These are phyloP conservation scores for Zapus hudsonius DNA, from an alignment of 2,113 vertebrate species.

Conservation along the genomic window DNA sequence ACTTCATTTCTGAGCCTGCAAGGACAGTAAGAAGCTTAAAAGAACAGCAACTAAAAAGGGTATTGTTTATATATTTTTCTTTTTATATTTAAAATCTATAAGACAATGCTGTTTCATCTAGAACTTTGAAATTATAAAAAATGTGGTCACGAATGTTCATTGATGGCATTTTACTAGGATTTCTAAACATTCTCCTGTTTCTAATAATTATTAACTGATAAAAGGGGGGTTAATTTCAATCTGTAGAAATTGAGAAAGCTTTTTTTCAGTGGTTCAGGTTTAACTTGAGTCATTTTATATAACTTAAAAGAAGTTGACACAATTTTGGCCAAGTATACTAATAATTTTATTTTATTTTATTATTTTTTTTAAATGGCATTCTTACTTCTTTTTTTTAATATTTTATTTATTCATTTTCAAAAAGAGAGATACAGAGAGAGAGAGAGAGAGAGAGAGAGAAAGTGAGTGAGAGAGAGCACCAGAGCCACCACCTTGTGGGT, in stretches of 20 bases:
- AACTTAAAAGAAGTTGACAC: conserved; percentile 33
- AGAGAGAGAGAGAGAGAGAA: no score
- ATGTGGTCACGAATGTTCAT: background rate
- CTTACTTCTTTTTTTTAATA: no score
- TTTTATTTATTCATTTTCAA: no score
- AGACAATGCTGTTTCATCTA: conserved; percentile 35
- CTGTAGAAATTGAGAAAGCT: conserved; percentile 2
- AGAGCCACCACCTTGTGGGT: no score
- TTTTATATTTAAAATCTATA: conserved; percentile 61
- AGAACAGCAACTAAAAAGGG: conserved; percentile 98
- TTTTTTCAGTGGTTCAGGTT: background rate
- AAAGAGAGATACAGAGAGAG: no score
- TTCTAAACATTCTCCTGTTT: conserved; percentile 17
- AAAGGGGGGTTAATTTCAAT: conserved; percentile 35
- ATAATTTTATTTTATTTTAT: background rate
- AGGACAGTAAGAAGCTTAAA: conserved; percentile 96
- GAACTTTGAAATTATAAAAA: conserved; percentile 21
- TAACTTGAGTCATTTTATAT: conserved; percentile 4
- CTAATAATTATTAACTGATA: conserved; percentile 24
- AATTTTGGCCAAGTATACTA: conserved; percentile 27
- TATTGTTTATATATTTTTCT: conserved; percentile 67
- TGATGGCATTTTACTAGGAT: conserved; percentile 26
- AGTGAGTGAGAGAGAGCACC: no score
- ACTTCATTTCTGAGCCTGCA: conserved; percentile 95
- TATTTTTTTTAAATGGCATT: no score